phyloP scores from a whole-genome alignment of 2,888 invertebrate species.

The Nomada hirtipes region DNA sequence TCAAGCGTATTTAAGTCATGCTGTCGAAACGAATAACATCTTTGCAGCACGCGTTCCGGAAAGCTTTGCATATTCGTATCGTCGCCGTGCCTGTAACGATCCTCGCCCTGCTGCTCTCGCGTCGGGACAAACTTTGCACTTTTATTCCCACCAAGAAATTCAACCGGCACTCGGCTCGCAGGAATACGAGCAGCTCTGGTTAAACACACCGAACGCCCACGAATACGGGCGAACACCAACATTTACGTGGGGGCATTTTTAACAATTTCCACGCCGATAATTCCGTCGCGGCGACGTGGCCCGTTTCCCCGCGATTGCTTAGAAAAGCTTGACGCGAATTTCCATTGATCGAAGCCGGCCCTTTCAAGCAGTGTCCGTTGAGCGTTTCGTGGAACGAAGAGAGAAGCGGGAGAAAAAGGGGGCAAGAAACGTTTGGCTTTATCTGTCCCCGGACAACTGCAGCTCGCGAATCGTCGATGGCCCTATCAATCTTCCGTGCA shows the following conservation, averaged over 20 bases:
- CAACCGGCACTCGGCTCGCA: not conserved
- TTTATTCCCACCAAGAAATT: conserved; percentile 9
- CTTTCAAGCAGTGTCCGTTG: not conserved
- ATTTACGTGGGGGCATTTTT: conserved; percentile 35
- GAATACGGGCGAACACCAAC: not conserved
- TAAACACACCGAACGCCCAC: conserved; percentile 5
- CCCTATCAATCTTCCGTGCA: conserved; percentile 11
- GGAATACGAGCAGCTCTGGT: not conserved
- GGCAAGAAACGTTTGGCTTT: not conserved
- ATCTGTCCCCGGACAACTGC: not conserved
- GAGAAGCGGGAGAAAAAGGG: not conserved
- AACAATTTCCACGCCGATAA: conserved; percentile 43
- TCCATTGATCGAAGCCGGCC: conserved; percentile 1
- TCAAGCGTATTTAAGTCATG: conserved; percentile 3
- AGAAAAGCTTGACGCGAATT: not conserved
- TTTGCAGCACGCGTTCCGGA: conserved; percentile 15
- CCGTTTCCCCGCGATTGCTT: conserved; percentile 3
- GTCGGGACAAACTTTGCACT: conserved; percentile 11
- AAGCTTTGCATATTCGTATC: conserved; percentile 21
- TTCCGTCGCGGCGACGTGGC: conserved; percentile 1
- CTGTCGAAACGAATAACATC: conserved; percentile 42
- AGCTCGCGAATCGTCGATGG: not conserved
- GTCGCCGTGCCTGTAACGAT: conserved; percentile 51
- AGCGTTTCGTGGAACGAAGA: too few species aligned
- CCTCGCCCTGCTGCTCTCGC: conserved; percentile 19